Base-by-base conservation (phyloP, 2,888 invertebrate species). In the Parochlus steinenii region DNA sequence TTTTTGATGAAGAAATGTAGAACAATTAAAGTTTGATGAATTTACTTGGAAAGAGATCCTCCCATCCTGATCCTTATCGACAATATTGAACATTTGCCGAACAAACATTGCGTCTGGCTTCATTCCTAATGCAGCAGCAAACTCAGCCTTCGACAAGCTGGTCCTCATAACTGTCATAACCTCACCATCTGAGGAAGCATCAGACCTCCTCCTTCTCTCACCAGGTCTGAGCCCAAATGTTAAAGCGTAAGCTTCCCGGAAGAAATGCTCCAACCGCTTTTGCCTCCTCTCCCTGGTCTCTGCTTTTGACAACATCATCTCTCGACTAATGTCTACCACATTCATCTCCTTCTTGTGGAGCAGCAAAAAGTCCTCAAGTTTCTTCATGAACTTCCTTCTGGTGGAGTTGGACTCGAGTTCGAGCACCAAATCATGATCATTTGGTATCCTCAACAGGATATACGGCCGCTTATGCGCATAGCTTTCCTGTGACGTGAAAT, bases 11-110 rank as follows among this genome's bases (percentile, higher is more conserved):
- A 29, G 19, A 33, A 14, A 8, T 5, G 18, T 6, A 19, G 10
- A 8, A n/a, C 6, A 10, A 20, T 32, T 32, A 12, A 3, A n/a
- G 15, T 34, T 15, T 18, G 26, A 4, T 6, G 37, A 31, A 19
- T 44, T n/a, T 60, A 75, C 83, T 63, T 85, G 83, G 55, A 95
- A 95, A 4, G 86, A 89, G 46, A 95, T 92, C 40, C 86, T 66
- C 3, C 92, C 90, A 55, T 90, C 89, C 39, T 85, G 71, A 52
- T 90, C 89, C 52, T 89, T 90, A 54, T 93, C 92, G 1, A 92
- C 90, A 48, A 92, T 90, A 48, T 92, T 90, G 54, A 95, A 95
- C 93, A 95, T 93, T 59, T 90, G 86, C 48, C 85, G 77, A 1
- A 95, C 92, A 53, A 95, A 95, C 35, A 93, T 79, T 15, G 90